Base-by-base conservation (phyloP, 2,888 invertebrate genomes). In the Tetramorium bicarinatum region DNA sequence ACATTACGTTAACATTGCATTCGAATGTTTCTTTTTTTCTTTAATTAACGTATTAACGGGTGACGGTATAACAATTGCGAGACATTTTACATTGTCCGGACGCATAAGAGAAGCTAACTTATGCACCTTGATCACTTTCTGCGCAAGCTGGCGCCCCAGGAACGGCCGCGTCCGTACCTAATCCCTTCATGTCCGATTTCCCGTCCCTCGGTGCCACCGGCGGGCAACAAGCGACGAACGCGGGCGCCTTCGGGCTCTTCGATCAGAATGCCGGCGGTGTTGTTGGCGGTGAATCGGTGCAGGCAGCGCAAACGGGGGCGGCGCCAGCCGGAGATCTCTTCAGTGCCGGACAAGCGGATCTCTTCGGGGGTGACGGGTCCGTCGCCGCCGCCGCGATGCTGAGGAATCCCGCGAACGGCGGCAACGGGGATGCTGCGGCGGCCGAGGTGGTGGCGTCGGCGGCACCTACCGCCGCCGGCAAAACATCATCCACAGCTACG, bases 161-260 rank as follows among this genome's bases (percentile, higher is more conserved):
- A 95, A 92, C 93, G 91, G 92, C 93, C 90, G 94, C 94, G 89
- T 92, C 93, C 91, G 92, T 94, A 93, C 96, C 96, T 91, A 96
- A 97, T 95, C 96, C 97, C 85, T 97, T 97, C 95, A 96, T 96
- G 96, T 96, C 96, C 93, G 96, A 96, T 95, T 91, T 94, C 95
- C 90, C 95, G 93, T 87, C 95, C 95, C 87, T 92, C 85, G 87
- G 88, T 79, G 88, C 90, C 87, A 83, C 89, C 84, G 91, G 92
- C 83, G 69, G 82, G 59, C 89, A 72, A 62, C 83, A 83, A 83
- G 87, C 34, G 83, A 75, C 85, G 79, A 75, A 89, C 77, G 90
- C 89, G 83, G 64, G 34, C 52, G 89, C 83, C 75, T 87, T 92
- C 85, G 93, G 93, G 82, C 85, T 93, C 85, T 94, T 94, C 88